A percentile compares a stretch with the other conserved stretches of the same genome.
phyloP scores from a whole-genome alignment of 2,797 vertebrate genomes.

The Kryptopterus vitreolus region DNA sequence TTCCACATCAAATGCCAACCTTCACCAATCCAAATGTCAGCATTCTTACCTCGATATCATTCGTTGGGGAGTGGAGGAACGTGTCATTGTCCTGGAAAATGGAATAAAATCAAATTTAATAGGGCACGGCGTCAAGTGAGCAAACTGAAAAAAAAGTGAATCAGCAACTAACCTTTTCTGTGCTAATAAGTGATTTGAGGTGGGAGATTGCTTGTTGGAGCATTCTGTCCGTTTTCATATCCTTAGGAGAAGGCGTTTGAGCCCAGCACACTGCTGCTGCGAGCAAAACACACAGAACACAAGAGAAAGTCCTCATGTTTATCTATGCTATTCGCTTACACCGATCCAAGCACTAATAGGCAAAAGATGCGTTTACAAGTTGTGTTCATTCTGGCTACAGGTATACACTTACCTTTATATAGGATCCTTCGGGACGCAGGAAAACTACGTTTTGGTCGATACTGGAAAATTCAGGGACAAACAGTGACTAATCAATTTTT shows the following conservation, averaged over 20 bases:
- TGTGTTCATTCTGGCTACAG: conserved; percentile 58
- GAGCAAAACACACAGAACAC: conserved; percentile 68
- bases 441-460: conserved; percentile 81
- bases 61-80: conserved; percentile 46
- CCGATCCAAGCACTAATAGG: conserved; percentile 56
- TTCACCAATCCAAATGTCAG: conserved; percentile 3
- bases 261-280: conserved; percentile 67
- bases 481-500: conserved; percentile 92
- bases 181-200: accelerated
- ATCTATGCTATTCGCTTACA: conserved; percentile 57
- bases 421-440: conserved; percentile 86
- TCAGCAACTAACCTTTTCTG: conserved; percentile 61
- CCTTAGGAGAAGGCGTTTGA: background rate
- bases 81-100: conserved; percentile 54
- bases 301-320: conserved; percentile 67
- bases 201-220: conserved; percentile 49
- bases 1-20: background rate
- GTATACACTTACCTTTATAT: conserved; percentile 83
- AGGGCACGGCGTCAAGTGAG: background rate
- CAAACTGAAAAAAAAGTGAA: background rate
- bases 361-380: conserved; percentile 52
- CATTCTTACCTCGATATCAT: conserved; percentile 63
- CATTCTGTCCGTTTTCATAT: background rate
- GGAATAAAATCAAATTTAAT: conserved; percentile 31
- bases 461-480: conserved; percentile 89